Percentiles rank a stretch among this genome's conserved stretches.
Evolutionary conservation across 2,888 invertebrate species (phyloP).

Genomic region (Augochlorella aurata): DNA sequence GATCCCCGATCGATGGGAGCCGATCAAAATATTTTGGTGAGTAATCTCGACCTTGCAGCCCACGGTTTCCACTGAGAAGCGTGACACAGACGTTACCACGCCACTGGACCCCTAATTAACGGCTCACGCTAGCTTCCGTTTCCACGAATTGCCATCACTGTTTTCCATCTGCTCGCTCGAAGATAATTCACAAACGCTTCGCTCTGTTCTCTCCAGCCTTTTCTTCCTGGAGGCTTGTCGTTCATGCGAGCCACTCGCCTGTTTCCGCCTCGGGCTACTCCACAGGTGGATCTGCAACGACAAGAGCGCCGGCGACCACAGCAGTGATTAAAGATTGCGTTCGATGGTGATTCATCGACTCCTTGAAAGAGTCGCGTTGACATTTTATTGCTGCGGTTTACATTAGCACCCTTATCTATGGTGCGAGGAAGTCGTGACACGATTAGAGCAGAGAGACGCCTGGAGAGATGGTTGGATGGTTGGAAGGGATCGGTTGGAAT

Average conservation of each 20-base stretch:
- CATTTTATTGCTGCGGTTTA: conserved; percentile 1
- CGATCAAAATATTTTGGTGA: background rate
- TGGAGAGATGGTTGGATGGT: no score
- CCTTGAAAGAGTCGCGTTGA: background rate
- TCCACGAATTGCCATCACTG: background rate
- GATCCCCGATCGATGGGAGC: background rate
- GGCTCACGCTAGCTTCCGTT: background rate
- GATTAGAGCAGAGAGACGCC: background rate
- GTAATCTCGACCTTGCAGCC: background rate
- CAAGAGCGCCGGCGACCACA: background rate
- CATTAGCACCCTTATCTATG: conserved; percentile 28
- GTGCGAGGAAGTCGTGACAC: background rate
- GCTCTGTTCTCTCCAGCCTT: background rate
- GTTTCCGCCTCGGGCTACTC: background rate
- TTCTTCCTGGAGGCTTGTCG: background rate
- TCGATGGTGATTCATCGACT: conserved; percentile 14
- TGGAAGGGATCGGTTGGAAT: no score
- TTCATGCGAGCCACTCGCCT: background rate
- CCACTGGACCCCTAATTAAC: background rate
- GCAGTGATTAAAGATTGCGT: background rate
- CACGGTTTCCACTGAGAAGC: background rate
- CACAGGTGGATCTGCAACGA: conserved; percentile 17
- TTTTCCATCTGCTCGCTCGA: background rate
- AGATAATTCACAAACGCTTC: background rate
- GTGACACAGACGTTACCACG: no score